Evolutionary conservation across 2,888 invertebrate species (phyloP).

Genomic region (Rhamphomyia laevipes): DNA sequence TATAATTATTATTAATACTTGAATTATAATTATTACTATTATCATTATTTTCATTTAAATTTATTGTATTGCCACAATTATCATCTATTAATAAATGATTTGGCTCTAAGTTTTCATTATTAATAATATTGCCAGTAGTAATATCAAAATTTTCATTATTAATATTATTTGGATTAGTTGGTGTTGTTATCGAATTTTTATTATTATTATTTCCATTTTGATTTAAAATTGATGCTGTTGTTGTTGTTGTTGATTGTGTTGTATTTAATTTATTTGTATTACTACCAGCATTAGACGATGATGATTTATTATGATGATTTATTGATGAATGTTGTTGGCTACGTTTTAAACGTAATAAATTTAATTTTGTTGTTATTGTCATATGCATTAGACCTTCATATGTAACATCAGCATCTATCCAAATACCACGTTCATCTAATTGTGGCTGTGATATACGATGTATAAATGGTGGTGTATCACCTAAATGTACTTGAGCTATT

Average conservation of each 20-base stretch:
- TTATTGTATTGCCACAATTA: not conserved
- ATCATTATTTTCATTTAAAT: not conserved
- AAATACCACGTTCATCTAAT: slow-evolving; percentile 66
- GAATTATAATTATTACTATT: not conserved
- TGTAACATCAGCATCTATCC: slow-evolving; percentile 69
- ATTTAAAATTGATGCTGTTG: slow-evolving; percentile 13
- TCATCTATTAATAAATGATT: not conserved
- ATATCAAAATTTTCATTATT: too few species aligned
- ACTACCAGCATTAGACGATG: slow-evolving; percentile 1
- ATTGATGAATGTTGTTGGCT: slow-evolving; percentile 16
- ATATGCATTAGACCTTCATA: slow-evolving; percentile 64
- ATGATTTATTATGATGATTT: not conserved
- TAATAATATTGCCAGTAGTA: not conserved
- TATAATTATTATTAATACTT: not conserved
- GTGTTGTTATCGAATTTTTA: not conserved
- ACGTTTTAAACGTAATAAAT: slow-evolving; percentile 38
- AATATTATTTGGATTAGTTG: not conserved
- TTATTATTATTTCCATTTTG: slow-evolving; percentile 12
- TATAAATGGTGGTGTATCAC: slow-evolving; percentile 50
- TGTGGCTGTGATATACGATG: slow-evolving; percentile 51
- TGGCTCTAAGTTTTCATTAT: not conserved
- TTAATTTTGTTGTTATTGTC: slow-evolving; percentile 73
- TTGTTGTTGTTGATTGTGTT: slow-evolving; percentile 7
- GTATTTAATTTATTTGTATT: not conserved
- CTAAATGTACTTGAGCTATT: slow-evolving; percentile 59